Evolutionary conservation across 2,113 vertebrate genomes (phyloP), one percentile per base, ranked within the genome.

Genomic region (Semnornis frantzii): DNA sequence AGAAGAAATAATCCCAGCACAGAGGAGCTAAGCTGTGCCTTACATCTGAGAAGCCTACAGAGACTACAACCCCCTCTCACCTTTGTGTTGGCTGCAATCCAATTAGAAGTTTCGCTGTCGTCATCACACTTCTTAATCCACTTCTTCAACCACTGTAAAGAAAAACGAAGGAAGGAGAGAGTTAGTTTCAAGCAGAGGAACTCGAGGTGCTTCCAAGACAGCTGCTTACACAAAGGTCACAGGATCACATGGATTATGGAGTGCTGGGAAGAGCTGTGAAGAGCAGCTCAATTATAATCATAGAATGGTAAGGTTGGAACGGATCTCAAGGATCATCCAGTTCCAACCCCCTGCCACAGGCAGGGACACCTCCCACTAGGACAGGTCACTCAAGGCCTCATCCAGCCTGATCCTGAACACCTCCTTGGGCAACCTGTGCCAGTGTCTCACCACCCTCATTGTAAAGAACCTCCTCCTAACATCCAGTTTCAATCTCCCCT

Each of bases 51-150:
- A 72, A 57, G 28, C n/a, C 63, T 48, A 6, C 5, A 50, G 23
- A 68, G 48, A 82, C 70, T 1, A 37, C 27, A 57, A 28, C 28
- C 15, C 55, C 27, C 24, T 82, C 96, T 91, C 96, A 99, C 99
- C 99, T 99, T 99, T 94, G 99, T 99, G 97, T 99, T 99, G 82
- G 99, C 99, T 94, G 99, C 99, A 98, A 99, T 99, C 99, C 99
- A 99, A 93, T 99, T 99, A 46, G 99, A 99, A 48, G 99, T 99
- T 97, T 99, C 99, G 96, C 99, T 99, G 98, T 99, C 99, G 97
- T 99, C 99, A 87, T 99, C 99, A 96, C 99, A 99, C 97, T 99
- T 99, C 97, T 99, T 99, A 96, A 99, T 99, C 99, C 99, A 99
- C 87, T 99, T 99, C 97, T 99, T 99, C 96, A 99, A 97, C 99